phyloP scores from a whole-genome alignment of 1,140 invertebrate genomes.

The Euglossa dilemma region DNA sequence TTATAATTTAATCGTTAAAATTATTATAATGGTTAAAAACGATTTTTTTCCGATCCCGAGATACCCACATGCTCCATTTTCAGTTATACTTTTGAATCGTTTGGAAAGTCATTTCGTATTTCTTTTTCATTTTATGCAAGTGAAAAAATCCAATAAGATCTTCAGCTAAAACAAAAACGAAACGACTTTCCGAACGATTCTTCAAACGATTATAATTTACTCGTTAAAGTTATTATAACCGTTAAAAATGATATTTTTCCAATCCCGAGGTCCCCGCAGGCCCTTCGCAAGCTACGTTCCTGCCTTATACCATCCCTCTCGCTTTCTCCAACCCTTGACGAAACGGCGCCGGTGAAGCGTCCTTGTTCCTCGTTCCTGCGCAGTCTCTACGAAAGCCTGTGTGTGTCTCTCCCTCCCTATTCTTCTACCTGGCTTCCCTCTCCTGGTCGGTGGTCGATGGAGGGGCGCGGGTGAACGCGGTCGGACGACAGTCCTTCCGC shows the following conservation, averaged over 20 bases:
- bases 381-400: constrained; percentile 7
- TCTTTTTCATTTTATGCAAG: too few species aligned
- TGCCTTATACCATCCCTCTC: constrained; percentile 51
- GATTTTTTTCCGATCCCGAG: too few species aligned
- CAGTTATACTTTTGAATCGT: too few species aligned
- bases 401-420: not conserved
- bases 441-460: constrained; percentile 25
- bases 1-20: too few species aligned
- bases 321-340: constrained; percentile 38
- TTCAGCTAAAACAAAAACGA: too few species aligned
- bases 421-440: constrained; percentile 38
- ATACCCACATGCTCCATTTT: too few species aligned
- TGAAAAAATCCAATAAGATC: too few species aligned
- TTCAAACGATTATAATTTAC: too few species aligned
- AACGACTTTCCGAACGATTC: too few species aligned
- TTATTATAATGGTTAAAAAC: too few species aligned
- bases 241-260: not conserved
- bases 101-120: too few species aligned
- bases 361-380: constrained; percentile 20
- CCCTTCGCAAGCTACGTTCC: constrained; percentile 39
- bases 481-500: constrained; percentile 71
- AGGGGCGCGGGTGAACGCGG: constrained; percentile 56
- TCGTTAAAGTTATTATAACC: too few species aligned
- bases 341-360: constrained; percentile 10
- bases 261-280: not conserved